phyloP scores from a whole-genome alignment of 2,888 invertebrate genomes.

The Clistopyga incitator region DNA sequence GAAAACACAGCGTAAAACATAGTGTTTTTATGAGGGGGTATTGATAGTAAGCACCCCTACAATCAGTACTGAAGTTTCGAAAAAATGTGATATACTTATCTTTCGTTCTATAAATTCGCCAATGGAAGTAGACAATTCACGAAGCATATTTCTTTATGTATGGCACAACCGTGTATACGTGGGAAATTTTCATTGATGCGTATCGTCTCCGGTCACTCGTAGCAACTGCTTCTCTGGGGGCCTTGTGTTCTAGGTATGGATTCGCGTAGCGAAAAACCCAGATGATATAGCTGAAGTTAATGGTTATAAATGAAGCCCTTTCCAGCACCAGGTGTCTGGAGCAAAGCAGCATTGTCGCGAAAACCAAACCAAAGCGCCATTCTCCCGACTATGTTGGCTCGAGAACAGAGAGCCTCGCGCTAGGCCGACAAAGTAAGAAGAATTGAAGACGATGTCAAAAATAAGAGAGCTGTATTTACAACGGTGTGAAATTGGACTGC shows the following conservation, averaged over 20 bases:
- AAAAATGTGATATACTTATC: background rate
- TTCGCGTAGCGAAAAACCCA: conserved; percentile 67
- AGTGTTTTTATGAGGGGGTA: no score
- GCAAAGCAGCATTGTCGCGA: conserved; percentile 53
- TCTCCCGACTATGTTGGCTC: background rate
- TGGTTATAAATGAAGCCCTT: conserved; percentile 83
- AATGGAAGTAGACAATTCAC: background rate
- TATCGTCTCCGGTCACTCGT: conserved; percentile 13
- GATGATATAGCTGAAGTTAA: conserved; percentile 80
- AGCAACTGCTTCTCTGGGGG: background rate
- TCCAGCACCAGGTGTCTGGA: conserved; percentile 69
- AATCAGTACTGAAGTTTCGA: background rate
- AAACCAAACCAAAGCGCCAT: conserved; percentile 24
- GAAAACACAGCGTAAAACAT: background rate
- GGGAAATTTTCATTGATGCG: conserved; percentile 44
- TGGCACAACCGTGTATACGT: background rate
- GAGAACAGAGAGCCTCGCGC: conserved; percentile 68
- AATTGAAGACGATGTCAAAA: conserved; percentile 83
- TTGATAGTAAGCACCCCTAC: no score
- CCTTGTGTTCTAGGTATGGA: conserved; percentile 18
- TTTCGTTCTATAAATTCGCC: background rate
- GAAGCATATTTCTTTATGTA: background rate
- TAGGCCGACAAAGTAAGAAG: conserved; percentile 83
- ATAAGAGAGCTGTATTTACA: conserved; percentile 83
- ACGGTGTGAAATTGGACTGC: conserved; percentile 83